Percentiles rank a stretch among this genome's conserved stretches.
Evolutionary conservation across 1,140 invertebrate genomes (phyloP).

Genomic region (Trachymyrmex septentrionalis): DNA sequence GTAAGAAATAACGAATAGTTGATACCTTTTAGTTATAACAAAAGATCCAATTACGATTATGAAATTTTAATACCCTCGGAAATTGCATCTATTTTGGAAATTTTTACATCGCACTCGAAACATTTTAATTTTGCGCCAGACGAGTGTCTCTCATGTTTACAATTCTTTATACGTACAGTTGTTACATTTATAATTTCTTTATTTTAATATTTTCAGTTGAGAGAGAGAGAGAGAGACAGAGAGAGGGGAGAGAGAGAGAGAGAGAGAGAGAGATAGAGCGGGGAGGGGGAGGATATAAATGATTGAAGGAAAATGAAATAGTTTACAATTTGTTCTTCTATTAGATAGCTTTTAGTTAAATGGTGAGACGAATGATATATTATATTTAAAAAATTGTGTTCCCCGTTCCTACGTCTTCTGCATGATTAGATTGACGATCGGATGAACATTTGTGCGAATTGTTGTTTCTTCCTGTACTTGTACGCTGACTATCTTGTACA

Average conservation of each 20-base stretch:
- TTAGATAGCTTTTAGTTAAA: neutral
- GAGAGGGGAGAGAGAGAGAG: neutral
- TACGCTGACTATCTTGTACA: neutral
- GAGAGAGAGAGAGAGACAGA: neutral
- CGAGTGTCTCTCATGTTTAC: neutral
- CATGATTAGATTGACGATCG: neutral
- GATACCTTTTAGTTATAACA: neutral
- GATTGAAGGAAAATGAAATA: neutral
- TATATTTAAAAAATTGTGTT: constrained; percentile 27
- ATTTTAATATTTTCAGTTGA: neutral
- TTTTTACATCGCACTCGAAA: neutral
- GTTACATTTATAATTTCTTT: neutral
- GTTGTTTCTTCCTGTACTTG: neutral
- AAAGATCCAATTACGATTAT: constrained; percentile 39
- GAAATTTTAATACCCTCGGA: neutral
- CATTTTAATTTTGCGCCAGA: neutral
- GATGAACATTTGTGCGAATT: neutral
- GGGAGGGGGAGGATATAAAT: neutral
- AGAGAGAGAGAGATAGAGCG: neutral
- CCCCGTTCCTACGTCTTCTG: neutral
- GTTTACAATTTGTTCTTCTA: neutral
- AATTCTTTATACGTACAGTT: neutral
- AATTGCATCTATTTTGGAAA: neutral
- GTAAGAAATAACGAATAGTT: neutral
- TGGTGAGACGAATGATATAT: neutral